Evolutionary conservation across 2,113 vertebrate species (phyloP).

Genomic region (Synodontis membranacea): DNA sequence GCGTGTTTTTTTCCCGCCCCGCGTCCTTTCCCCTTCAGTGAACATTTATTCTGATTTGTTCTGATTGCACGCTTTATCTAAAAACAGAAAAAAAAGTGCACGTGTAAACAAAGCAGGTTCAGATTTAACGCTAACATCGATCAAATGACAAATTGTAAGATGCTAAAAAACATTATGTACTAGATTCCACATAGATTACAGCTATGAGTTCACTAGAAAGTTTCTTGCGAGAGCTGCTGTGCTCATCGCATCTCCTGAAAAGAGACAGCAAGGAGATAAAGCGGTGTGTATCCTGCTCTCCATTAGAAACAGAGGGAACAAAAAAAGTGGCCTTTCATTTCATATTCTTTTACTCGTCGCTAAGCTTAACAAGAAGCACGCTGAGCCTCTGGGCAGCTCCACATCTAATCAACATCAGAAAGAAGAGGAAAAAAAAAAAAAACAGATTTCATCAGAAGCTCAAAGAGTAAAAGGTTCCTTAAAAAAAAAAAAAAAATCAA

Average conservation of each 20-base stretch:
- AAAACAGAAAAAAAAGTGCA: too few relatives aligned
- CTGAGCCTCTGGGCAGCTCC: conserved; percentile 67
- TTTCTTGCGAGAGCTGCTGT: neutral
- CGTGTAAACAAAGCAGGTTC: neutral
- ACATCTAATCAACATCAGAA: conserved; percentile 63
- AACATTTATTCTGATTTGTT: neutral
- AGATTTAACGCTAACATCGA: neutral
- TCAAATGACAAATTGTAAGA: neutral
- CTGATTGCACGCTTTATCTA: too few relatives aligned
- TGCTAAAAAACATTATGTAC: too few relatives aligned
- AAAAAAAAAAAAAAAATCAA: too few relatives aligned
- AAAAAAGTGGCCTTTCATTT: conserved; percentile 69
- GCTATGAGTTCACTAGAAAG: neutral
- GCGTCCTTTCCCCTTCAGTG: neutral
- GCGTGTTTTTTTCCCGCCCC: neutral
- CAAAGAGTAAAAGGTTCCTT: neutral
- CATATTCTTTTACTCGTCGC: neutral
- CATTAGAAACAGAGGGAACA: conserved; percentile 66
- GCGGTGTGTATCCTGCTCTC: conserved; percentile 68
- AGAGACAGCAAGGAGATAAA: conserved; percentile 4
- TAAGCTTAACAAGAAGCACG: conserved; percentile 75
- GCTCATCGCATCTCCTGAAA: neutral
- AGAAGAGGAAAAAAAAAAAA: conserved; percentile 46
- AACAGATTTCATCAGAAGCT: conserved; percentile 14
- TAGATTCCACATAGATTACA: neutral